A percentile compares a stretch with the other conserved stretches of the same genome.
These are phyloP conservation scores for Amphiprion clarkii DNA, from an alignment of 2,797 vertebrate genomes.

Conservation along the genomic window DNA sequence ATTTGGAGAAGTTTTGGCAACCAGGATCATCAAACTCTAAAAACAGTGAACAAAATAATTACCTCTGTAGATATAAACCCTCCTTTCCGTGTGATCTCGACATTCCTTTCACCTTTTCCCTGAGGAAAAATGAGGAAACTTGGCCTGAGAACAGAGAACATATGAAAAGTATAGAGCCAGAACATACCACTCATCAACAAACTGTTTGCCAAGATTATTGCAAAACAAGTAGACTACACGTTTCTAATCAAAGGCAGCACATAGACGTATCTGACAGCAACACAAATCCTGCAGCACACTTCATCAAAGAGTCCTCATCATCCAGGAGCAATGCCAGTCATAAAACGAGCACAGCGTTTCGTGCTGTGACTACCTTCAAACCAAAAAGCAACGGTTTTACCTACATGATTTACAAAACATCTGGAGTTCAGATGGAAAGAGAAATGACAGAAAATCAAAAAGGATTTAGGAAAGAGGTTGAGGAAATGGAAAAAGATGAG, in stretches of 20 bases:
- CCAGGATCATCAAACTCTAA: background rate
- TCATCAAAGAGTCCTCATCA: conserved; percentile 23
- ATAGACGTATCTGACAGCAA: conserved; percentile 16
- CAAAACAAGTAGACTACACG: background rate
- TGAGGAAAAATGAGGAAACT: background rate
- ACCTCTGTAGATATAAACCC: background rate
- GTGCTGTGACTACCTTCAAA: background rate
- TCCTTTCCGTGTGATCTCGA: conserved; percentile 2
- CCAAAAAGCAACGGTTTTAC: background rate
- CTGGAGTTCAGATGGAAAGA: conserved; percentile 16
- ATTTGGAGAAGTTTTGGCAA: background rate
- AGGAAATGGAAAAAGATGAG: background rate
- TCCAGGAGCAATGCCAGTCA: background rate
- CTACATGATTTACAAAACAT: background rate
- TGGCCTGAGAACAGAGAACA: conserved; percentile 26
- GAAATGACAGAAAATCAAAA: conserved; percentile 9
- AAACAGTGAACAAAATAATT: background rate
- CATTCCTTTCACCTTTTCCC: background rate
- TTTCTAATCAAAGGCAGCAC: conserved; percentile 29
- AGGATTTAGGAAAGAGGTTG: background rate
- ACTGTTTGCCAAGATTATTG: background rate
- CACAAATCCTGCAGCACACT: conserved; percentile 11
- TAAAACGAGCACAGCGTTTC: background rate
- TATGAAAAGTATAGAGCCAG: background rate
- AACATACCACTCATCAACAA: conserved; percentile 20